Base-by-base conservation (phyloP, 2,113 vertebrate genomes). In the Phylloscopus whistleri region DNA sequence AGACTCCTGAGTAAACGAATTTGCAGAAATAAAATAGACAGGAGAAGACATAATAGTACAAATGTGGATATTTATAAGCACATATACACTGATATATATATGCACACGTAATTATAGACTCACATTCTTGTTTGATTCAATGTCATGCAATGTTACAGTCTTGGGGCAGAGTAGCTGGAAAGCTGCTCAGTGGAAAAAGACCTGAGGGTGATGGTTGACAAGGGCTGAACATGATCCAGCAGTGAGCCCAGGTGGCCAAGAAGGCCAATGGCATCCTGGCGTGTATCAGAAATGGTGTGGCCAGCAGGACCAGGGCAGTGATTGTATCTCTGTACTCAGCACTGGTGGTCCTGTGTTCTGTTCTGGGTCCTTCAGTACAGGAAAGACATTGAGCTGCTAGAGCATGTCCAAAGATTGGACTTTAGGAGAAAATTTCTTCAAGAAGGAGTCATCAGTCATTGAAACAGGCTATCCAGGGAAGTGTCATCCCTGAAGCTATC, bases 211-310 rank as follows among this genome's bases (percentile, higher is more conserved):
- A 6, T 75, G 53, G 13, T 13, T 27, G 22, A 16, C 48, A 69
- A 35, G 1, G 0, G 10, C 26, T 76, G 48, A 55, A 49, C 22
- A 7, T 4, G 6, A 48, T 10, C 48, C 28, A 69, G 63, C 26
- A 41, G 35, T 9, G 70, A 62, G 41, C 21, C 31, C 55, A 43
- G 26, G 30, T 62, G 55, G 31, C n/a, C 70, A 63, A 35, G 41
- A 49, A 49, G 41, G 26, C 22, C 55, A 23, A 0, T 28, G 63
- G 15, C 18, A 43, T 55, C 26, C 15, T 83, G 30, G 11, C 41
- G 2, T 49, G 31, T 12, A 33, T 62, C 35, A 69, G 62, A 23
- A 49, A 31, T 41, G 3, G 9, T 26, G 28, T 28, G 39, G 39
- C 28, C 46, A 41, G 33, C 33, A 60, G 69, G 11, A n/a, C 1